Evolutionary conservation across 23 tunicate genomes (phyloP).

Genomic region (Botrylloides violaceus): DNA sequence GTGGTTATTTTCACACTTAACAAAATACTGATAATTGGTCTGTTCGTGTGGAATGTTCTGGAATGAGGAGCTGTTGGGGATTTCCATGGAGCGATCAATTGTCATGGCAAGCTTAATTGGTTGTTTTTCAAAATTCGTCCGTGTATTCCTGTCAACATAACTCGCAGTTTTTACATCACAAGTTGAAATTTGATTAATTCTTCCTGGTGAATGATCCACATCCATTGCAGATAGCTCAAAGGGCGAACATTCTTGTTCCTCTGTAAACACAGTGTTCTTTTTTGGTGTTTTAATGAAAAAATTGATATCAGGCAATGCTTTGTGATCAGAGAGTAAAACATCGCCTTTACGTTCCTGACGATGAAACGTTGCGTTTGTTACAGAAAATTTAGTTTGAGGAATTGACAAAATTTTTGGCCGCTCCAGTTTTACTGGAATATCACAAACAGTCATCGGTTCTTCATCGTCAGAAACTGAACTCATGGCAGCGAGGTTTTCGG

Average conservation of each 20-base stretch:
- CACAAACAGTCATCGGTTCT: not conserved
- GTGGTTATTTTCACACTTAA: not conserved
- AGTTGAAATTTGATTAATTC: not conserved
- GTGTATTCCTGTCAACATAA: not conserved
- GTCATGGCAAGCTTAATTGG: not conserved
- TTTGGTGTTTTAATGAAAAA: slow-evolving; percentile 3
- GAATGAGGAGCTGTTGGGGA: no score
- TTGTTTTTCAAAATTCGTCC: not conserved
- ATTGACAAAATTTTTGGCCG: not conserved
- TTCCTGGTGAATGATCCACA: not conserved
- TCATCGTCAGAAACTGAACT: not conserved
- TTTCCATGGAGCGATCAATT: no score
- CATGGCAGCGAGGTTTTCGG: no score
- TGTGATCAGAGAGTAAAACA: not conserved
- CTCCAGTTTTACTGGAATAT: not conserved
- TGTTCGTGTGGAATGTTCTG: not conserved
- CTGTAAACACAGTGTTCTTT: not conserved
- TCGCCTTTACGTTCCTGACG: not conserved
- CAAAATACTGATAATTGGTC: not conserved
- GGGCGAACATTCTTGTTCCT: not conserved
- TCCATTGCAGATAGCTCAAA: no score
- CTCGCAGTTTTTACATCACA: not conserved
- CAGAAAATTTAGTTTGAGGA: not conserved
- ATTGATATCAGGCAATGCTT: slow-evolving; percentile 6
- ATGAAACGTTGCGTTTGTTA: not conserved